Evolutionary conservation across 2,797 vertebrate genomes (phyloP).

Genomic region (Geotrypetes seraphini): DNA sequence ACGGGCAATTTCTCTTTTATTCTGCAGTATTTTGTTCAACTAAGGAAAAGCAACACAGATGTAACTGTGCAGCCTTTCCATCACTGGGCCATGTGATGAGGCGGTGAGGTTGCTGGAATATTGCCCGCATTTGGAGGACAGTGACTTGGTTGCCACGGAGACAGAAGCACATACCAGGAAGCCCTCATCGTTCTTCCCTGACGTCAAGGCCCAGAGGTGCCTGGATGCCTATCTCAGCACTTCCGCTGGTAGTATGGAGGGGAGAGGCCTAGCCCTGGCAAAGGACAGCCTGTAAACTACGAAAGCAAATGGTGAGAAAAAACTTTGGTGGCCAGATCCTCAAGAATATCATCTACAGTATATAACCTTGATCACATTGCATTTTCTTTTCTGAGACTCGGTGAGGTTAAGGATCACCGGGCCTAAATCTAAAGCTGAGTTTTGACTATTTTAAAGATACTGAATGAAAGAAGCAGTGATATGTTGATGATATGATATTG

Average conservation of each 20-base stretch:
- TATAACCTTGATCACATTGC: no score
- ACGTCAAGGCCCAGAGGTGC: slow-evolving; percentile 9
- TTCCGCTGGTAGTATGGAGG: slow-evolving; percentile 63
- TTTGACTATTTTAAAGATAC: no score
- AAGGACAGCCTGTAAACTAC: slow-evolving; percentile 62
- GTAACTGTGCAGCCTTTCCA: no score
- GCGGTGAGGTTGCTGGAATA: slow-evolving; percentile 5
- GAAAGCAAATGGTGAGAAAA: slow-evolving; percentile 74
- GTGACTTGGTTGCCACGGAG: slow-evolving; percentile 24
- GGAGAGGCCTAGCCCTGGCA: slow-evolving; percentile 60
- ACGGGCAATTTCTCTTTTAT: background rate
- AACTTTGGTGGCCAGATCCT: background rate
- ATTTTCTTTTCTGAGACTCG: no score
- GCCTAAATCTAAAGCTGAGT: no score
- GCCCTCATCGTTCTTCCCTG: slow-evolving; percentile 23
- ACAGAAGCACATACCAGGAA: slow-evolving; percentile 22
- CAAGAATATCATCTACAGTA: background rate
- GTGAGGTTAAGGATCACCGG: no score
- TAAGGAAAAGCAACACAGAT: no score
- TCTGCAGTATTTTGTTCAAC: no score
- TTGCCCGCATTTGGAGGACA: slow-evolving; percentile 19
- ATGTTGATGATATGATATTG: no score
- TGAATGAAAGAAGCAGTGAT: no score
- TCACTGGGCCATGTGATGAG: no score
- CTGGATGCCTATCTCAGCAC: slow-evolving; percentile 32